Conservation (phyloP, 2,113 vertebrate species). For the Regulus satrapa region DNA sequence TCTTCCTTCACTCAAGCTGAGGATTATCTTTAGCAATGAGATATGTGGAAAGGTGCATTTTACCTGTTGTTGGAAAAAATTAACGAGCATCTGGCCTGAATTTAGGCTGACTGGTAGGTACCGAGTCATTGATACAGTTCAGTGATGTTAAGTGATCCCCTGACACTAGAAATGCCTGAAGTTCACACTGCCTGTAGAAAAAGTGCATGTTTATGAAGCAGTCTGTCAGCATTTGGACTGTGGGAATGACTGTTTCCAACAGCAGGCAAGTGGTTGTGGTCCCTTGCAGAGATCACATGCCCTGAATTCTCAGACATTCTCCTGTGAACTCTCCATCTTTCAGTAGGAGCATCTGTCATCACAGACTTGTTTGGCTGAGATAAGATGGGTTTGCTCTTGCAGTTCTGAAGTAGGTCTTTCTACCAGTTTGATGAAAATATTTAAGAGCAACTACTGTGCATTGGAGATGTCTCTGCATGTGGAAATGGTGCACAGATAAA, state of each 20-base stretch:
- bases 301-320: neutral
- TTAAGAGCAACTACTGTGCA: neutral
- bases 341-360: neutral
- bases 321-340: neutral
- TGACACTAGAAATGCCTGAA: neutral
- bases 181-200: neutral
- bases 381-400: neutral
- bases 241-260: conserved; percentile 1
- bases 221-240: neutral
- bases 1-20: neutral
- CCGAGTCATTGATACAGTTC: neutral
- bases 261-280: conserved; percentile 19
- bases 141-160: neutral
- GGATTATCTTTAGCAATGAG: neutral
- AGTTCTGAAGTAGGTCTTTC: neutral
- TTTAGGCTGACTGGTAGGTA: neutral
- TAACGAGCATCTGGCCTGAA: neutral
- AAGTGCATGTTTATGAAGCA: neutral
- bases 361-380: neutral
- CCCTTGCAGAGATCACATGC: neutral
- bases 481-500: neutral
- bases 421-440: neutral
- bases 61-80: neutral
- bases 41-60: neutral
- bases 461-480: neutral